These are phyloP conservation scores for Ptychobarbus kaznakovi DNA, from an alignment of 2,797 vertebrate species.

Conservation along the genomic window DNA sequence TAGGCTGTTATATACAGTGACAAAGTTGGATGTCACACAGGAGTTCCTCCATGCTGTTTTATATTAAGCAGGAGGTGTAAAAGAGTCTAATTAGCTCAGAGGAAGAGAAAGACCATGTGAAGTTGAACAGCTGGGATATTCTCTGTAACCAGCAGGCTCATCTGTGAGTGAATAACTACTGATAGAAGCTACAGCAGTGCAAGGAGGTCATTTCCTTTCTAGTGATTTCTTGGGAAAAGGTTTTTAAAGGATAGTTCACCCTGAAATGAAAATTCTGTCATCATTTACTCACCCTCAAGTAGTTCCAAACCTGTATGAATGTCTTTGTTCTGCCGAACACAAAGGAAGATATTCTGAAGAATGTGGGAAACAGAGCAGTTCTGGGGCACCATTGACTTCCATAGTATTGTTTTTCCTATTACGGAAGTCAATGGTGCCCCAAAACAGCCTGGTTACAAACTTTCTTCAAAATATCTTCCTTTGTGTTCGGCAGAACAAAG, in stretches of 20 bases:
- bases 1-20: background rate
- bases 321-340: too few species aligned
- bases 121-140: slow-evolving; percentile 29
- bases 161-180: background rate
- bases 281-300: too few species aligned
- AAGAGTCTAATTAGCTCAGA: slow-evolving; percentile 8
- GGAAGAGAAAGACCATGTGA: slow-evolving; percentile 6
- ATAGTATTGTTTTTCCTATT: too few species aligned
- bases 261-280: too few species aligned
- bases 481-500: too few species aligned
- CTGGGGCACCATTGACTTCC: too few species aligned
- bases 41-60: slow-evolving; percentile 10
- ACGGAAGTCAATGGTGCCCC: too few species aligned
- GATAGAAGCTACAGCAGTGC: background rate
- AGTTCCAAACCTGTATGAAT: too few species aligned
- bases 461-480: too few species aligned
- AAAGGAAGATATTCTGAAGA: too few species aligned
- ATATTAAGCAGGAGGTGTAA: slow-evolving; percentile 11
- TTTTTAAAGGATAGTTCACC: background rate
- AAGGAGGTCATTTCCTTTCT: background rate
- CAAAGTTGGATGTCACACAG: background rate
- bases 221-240: background rate
- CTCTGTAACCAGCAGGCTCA: slow-evolving; percentile 21
- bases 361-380: too few species aligned
- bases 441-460: too few species aligned